Base-by-base conservation (phyloP, 2,888 invertebrate genomes). In the Hoplodrina blanda region DNA sequence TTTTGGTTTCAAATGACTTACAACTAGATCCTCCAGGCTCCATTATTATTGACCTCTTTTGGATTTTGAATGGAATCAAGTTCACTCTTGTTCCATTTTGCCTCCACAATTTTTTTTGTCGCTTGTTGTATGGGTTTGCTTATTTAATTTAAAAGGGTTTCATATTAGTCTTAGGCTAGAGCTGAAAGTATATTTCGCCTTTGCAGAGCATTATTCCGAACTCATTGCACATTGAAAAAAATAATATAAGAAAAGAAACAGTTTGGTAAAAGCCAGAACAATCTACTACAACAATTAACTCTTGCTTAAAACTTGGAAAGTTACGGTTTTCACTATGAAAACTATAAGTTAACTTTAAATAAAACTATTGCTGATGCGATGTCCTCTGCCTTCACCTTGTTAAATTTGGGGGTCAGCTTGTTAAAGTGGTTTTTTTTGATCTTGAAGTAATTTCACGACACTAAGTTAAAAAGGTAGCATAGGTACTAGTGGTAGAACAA, bases 361-460 rank as follows among this genome's bases (percentile, higher is more conserved):
- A 63, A 64, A 8, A 20, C 1, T 15, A 65, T 37, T 65, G 46
- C 13, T 41, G 46, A 46, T 46, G 46, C 46, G 17, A 17, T 66
- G 57, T 11, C 59, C 13, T 50, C 70, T 50, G 37, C 7, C 7
- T 5, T 25, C 15, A 17, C 55, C 41, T 70, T 59, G 50, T 57
- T 13, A n/a, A 30, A 44, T 69, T 50, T 30, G 30, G 17, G 3
- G 30, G 50, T 19, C 30, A 55, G 8, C 19, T 68, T 30, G 0
- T 1, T 7, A 30, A n/a, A 20, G 10, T 55, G 17, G 49, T 10
- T 59, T 46, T 69, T 13, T 17, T 17, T 59, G 8, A 53, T 13
- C 19, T 37, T 20, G 20, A 17, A 19, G 1, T 6, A n/a, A 53
- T 46, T 67, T 41, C 0, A 20, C 49, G 10, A 37, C 54, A 33